These are phyloP conservation scores for Macrotis lagotis DNA, from an alignment of 2,113 vertebrate genomes.

Conservation along the genomic window DNA sequence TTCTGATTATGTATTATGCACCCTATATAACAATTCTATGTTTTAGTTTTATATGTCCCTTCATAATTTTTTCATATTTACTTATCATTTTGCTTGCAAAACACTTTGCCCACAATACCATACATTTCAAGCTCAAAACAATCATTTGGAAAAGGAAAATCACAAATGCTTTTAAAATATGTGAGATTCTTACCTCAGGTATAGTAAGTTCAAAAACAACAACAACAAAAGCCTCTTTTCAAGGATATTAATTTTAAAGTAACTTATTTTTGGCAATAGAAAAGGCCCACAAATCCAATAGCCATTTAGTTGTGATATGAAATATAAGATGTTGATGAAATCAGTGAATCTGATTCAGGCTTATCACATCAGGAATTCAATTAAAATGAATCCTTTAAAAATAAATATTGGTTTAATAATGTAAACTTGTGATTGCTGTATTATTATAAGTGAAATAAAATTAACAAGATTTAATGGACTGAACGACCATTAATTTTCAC, in stretches of 20 bases:
- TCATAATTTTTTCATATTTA: background rate
- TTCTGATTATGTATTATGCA: background rate
- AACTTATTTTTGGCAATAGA: constrained; percentile 74
- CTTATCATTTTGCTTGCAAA: constrained; percentile 16
- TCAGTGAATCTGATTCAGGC: constrained; percentile 71
- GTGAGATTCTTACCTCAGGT: constrained; percentile 58
- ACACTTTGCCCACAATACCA: constrained; percentile 8
- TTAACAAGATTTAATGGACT: constrained; percentile 86
- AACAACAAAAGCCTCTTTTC: constrained; percentile 57
- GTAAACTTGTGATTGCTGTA: constrained; percentile 78
- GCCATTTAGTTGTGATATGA: constrained; percentile 80
- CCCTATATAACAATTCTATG: background rate
- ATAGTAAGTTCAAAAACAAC: constrained; percentile 13
- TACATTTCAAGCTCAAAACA: background rate
- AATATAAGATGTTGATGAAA: constrained; percentile 79
- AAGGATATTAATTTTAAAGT: constrained; percentile 72
- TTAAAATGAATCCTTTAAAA: constrained; percentile 81
- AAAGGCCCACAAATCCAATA: constrained; percentile 66
- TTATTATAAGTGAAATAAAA: constrained; percentile 84
- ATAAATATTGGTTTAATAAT: constrained; percentile 87
- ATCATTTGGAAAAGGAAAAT: constrained; percentile 5
- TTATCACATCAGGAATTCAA: constrained; percentile 83
- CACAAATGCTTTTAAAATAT: constrained; percentile 53
- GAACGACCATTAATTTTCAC: constrained; percentile 83
- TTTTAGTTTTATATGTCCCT: background rate